These are phyloP conservation scores for Scylla paramamosain DNA, from an alignment of 1,140 invertebrate species.

Conservation along the genomic window DNA sequence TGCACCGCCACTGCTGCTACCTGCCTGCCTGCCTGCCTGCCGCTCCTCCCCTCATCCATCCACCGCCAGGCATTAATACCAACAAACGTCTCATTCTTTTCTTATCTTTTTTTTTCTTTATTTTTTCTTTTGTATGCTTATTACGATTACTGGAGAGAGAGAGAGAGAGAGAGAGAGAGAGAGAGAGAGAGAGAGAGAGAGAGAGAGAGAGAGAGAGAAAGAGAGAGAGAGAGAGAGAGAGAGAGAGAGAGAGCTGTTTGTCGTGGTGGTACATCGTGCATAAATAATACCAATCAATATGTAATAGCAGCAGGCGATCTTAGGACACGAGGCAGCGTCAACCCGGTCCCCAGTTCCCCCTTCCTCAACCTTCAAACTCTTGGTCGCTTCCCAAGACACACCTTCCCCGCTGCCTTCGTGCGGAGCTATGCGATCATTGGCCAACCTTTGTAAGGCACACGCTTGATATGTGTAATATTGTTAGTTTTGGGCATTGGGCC, in stretches of 20 bases:
- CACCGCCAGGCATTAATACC: too few relatives aligned
- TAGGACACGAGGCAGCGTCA: not conserved
- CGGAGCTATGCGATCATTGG: not conserved
- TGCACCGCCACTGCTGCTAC: not conserved
- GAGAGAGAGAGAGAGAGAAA: slow-evolving; percentile 3
- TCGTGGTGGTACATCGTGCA: not conserved
- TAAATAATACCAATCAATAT: not conserved
- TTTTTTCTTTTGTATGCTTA: too few relatives aligned
- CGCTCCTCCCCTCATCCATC: not conserved
- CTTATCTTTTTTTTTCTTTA: too few relatives aligned
- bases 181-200: not conserved
- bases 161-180: slow-evolving; percentile 45
- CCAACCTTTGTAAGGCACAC: not conserved
- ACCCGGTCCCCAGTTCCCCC: not conserved
- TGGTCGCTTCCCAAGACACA: not conserved
- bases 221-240: slow-evolving; percentile 55
- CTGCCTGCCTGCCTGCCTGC: too few relatives aligned
- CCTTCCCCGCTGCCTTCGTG: not conserved
- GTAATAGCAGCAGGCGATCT: not conserved
- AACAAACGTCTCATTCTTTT: too few relatives aligned
- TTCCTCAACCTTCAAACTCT: not conserved
- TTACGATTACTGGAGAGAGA: not conserved
- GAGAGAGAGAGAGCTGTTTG: slow-evolving; percentile 46
- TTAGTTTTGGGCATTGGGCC: too few relatives aligned
- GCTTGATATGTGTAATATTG: too few relatives aligned